phyloP scores from a whole-genome alignment of 2,888 invertebrate species.

The Mycalesis mineus region DNA sequence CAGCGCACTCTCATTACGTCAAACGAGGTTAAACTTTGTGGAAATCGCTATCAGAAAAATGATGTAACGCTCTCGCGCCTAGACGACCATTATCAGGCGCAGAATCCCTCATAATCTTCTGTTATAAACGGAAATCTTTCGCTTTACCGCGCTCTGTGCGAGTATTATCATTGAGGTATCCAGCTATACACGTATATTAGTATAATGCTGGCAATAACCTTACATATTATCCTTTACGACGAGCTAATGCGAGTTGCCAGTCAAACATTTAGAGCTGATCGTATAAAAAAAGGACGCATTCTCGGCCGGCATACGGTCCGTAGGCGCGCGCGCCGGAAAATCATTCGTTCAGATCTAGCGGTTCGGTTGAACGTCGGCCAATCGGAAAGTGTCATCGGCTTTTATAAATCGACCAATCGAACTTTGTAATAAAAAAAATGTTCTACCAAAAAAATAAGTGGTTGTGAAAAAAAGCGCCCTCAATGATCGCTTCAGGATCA shows the following conservation, averaged over 20 bases:
- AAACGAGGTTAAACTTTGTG: conserved; percentile 29
- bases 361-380: conserved; percentile 57
- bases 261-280: conserved; percentile 67
- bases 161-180: conserved; percentile 50
- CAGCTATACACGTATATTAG: conserved; percentile 35
- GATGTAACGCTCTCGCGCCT: conserved; percentile 55
- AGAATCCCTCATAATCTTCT: conserved; percentile 68
- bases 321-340: conserved; percentile 62
- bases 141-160: conserved; percentile 43
- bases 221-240: conserved; percentile 75
- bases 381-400: conserved; percentile 54
- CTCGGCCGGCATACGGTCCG: conserved; percentile 46
- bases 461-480: conserved; percentile 20
- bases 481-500: conserved; percentile 42
- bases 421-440: conserved; percentile 21
- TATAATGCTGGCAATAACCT: conserved; percentile 66
- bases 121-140: conserved; percentile 73
- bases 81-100: conserved; percentile 56
- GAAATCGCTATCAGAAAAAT: conserved; percentile 36
- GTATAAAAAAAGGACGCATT: conserved; percentile 71
- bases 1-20: conserved; percentile 31
- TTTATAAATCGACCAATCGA: conserved; percentile 21
- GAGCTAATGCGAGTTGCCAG: conserved; percentile 67
- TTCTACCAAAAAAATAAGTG: conserved; percentile 17
- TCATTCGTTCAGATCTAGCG: conserved; percentile 63